Base-by-base conservation (phyloP, 2,888 invertebrate genomes). In the Cheilosia soror region DNA sequence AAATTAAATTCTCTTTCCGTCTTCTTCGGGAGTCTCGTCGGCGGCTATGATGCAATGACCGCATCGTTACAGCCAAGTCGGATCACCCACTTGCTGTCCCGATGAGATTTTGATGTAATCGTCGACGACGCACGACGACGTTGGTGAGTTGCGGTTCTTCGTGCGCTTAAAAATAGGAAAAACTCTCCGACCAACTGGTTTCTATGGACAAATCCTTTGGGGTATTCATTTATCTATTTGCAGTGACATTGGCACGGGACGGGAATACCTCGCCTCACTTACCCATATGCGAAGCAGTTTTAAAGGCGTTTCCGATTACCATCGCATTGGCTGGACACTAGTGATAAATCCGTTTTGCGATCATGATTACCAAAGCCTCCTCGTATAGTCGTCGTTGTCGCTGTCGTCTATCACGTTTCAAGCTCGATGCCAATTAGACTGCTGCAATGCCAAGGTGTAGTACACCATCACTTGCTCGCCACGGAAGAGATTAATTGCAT, bases 1-100 rank as follows among this genome's bases (percentile, higher is more conserved):
- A 83, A 78, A 83, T 78, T 83, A 72, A 73, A 78, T 53, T 49
- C 66, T 68, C 57, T 71, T 77, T 31, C 71, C 82, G 60, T 60
- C 77, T 66, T 60, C 60, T n/a, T 29, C 7, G 72, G 44, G 49
- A 65, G 51, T 65, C 27, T 58, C 11, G 15, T 37, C 58, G 27
- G 63, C 58, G 27, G 63, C 57, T 65, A 68, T 72, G 72, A 83
- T 77, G 78, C 68, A 78, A 78, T 62, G 55, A 73, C 72, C 72
- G 69, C 75, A 42, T 55, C 51, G 62, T 13, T 53, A 20, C 60
- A 66, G 58, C 69, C 15, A 49, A 57, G 62, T 71, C 58, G 29
- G 65, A 65, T 58, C 75, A 55, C 62, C 53, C 62, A 73, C 69
- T 58, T 68, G 73, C 44, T 31, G 51, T 27, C 27, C n/a, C 29